Evolutionary conservation across 2,888 invertebrate genomes (phyloP), one percentile per base, ranked within the genome.

Genomic region (Apocheima hispidaria): DNA sequence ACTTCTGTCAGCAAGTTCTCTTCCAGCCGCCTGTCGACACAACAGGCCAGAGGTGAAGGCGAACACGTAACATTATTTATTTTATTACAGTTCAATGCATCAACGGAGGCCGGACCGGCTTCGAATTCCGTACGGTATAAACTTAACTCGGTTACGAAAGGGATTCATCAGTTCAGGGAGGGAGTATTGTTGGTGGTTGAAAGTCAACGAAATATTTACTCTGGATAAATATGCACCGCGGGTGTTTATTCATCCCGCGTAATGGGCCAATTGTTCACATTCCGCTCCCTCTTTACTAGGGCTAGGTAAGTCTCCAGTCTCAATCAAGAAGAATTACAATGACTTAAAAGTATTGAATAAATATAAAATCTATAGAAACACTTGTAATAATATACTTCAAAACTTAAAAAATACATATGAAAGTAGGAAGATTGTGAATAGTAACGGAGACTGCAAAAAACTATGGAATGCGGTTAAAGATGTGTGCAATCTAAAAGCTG

Each of bases 1-100:
- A 98, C 94, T 82, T 95, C 95, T 71, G 94, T 94, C 82, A 92
- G 81, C 73, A 87, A 71, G 74, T 92, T 92, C 68, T 91, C 90
- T 69, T 92, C 92, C 66, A 91, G 80, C 23, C 90, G 83, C 62
- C 92, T 92, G 83, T 9, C 10, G 38, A 38, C 9, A 38, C 18
- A 18, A 9, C 18, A 2, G 10, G 0, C 10, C 9, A 7, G 33
- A 33, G n/a, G n/a, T 33, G n/a, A n/a, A 33, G 33, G 4, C 33
- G n/a, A 33, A 33, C 33, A n/a, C 33, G 33, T n/a, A n/a, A 0
- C 33, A 33, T 33, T 4, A 12, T 2, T 33, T 33, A 33, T 33
- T 2, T n/a, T 12, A 33, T 6, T 12, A 33, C 12, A 2, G 16
- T 4, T n/a, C n/a, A n/a, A n/a, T n/a, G n/a, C n/a, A n/a, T n/a